Evolutionary conservation across 37 sponge, comb jelly and placozoan species (phyloP).

Genomic region (Aplysina aerophoba): DNA sequence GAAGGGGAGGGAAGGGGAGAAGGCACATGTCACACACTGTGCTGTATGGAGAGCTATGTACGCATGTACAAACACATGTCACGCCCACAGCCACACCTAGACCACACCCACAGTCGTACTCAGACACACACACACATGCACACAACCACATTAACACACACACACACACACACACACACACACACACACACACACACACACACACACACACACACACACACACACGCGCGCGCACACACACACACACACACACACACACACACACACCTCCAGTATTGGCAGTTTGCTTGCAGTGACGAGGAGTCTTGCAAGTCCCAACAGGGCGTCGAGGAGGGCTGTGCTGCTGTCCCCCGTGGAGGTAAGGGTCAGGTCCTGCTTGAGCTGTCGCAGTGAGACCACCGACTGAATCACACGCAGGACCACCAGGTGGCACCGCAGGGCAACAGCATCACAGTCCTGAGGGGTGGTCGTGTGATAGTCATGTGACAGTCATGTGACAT

Average conservation of each 20-base stretch:
- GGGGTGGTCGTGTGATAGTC: background rate
- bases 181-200: slow-evolving; percentile 10
- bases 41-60: no score
- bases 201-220: no score
- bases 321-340: background rate
- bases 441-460: slow-evolving; percentile 15
- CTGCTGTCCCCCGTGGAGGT: background rate
- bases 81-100: slow-evolving; percentile 32
- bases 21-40: background rate
- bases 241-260: slow-evolving; percentile 2
- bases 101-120: slow-evolving; percentile 18
- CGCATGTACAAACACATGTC: slow-evolving; percentile 35
- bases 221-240: no score
- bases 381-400: background rate
- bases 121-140: slow-evolving; percentile 30
- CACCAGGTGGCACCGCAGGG: background rate
- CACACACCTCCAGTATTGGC: slow-evolving; percentile 9
- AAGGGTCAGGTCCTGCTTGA: background rate
- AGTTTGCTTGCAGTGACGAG: background rate
- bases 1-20: background rate
- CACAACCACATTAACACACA: background rate
- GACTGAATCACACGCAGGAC: background rate
- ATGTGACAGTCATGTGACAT: background rate
- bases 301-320: background rate
- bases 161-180: background rate